A percentile compares a stretch with the other conserved stretches of the same genome.
These are phyloP conservation scores for Habrosyne pyritoides DNA, from an alignment of 2,888 invertebrate genomes.

Conservation along the genomic window DNA sequence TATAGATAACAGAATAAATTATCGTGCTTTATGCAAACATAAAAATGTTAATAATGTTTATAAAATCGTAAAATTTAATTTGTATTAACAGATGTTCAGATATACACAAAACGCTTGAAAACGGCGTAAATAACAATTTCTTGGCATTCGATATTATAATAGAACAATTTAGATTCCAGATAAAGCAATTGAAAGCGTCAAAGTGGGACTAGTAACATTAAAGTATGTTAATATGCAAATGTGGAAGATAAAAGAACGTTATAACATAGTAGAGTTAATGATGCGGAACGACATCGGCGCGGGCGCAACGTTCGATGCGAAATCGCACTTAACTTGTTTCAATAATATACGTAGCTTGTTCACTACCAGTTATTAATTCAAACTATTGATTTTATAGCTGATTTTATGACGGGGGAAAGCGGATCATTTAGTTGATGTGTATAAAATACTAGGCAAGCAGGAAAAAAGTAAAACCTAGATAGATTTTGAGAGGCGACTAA, in stretches of 20 bases:
- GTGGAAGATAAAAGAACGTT: slow-evolving; percentile 64
- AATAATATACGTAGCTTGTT: slow-evolving; percentile 43
- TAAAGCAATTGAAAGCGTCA: slow-evolving; percentile 65
- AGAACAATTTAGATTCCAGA: slow-evolving; percentile 53
- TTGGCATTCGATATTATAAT: slow-evolving; percentile 42
- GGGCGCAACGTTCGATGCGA: slow-evolving; percentile 30
- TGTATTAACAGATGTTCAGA: background rate
- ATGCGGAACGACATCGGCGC: slow-evolving; percentile 34
- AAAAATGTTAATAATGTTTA: background rate
- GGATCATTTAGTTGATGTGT: no score
- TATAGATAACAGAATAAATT: background rate
- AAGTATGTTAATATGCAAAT: slow-evolving; percentile 68
- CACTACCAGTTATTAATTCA: slow-evolving; percentile 47
- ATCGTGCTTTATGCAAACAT: background rate
- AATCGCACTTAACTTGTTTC: slow-evolving; percentile 33
- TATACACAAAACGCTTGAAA: background rate
- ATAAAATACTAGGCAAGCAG: no score
- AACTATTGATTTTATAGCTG: no score
- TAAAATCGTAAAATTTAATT: background rate
- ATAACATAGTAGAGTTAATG: slow-evolving; percentile 63
- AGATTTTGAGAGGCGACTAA: no score
- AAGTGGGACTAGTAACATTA: slow-evolving; percentile 50
- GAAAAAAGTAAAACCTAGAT: no score
- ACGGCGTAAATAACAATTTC: slow-evolving; percentile 29
- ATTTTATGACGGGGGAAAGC: no score